Conservation (phyloP, 2,113 vertebrate species). For the Amphiprion percula region DNA sequence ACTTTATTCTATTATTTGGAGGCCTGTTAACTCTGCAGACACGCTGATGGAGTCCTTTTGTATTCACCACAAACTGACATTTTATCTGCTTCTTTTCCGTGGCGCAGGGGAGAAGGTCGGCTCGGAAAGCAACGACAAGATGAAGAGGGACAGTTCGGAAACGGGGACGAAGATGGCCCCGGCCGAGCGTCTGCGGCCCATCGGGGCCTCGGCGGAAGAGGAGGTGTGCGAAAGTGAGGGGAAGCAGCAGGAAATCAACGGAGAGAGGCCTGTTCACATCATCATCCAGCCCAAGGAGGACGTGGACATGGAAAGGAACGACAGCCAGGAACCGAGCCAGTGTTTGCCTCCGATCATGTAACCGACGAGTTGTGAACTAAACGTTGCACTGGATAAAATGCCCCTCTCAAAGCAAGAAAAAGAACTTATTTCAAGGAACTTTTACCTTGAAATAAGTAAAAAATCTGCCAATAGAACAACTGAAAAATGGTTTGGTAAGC, state of each 20-base stretch:
- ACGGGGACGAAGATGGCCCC: conserved; percentile 62
- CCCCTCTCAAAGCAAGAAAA: too few species aligned
- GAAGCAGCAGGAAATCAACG: conserved; percentile 50
- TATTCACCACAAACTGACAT: background rate
- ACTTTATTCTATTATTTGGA: background rate
- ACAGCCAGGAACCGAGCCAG: conserved; percentile 60
- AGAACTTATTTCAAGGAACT: too few species aligned
- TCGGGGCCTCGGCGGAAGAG: conserved; percentile 82
- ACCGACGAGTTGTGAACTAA: conserved; percentile 14
- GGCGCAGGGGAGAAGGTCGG: conserved; percentile 57
- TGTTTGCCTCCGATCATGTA: conserved; percentile 74
- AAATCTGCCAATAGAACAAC: too few species aligned
- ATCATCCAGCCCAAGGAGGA: conserved; percentile 79
- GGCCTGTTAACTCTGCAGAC: background rate
- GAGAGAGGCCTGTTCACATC: conserved; percentile 81
- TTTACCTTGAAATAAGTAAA: too few species aligned
- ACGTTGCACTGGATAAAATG: background rate
- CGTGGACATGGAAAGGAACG: conserved; percentile 54
- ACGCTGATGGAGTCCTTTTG: background rate
- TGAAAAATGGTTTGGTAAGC: too few species aligned
- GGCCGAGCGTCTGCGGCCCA: conserved; percentile 78
- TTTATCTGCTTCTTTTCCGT: conserved; percentile 31
- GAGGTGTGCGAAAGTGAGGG: conserved; percentile 66
- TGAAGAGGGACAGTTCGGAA: conserved; percentile 69
- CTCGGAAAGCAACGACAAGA: conserved; percentile 68